Base-by-base conservation (phyloP, 1,140 invertebrate genomes). In the Brachionus angularis region DNA sequence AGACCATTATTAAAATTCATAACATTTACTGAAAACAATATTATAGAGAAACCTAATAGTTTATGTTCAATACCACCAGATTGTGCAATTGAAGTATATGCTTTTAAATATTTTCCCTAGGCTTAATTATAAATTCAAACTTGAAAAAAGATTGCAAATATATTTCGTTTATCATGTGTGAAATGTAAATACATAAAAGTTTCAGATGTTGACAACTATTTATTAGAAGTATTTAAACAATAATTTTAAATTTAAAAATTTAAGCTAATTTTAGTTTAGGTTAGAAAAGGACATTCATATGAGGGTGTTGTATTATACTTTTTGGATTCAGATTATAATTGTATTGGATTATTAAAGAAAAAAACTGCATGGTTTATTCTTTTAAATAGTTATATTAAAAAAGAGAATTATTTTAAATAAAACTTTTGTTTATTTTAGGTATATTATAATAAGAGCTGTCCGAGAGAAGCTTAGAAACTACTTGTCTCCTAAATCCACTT, bases 221-320 rank as follows among this genome's bases (percentile, higher is more conserved):
- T 78, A 72, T 0, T 34, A 27, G 74, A 76, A 73, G 75, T 77
- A 50, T n/a, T 10, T 52, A 36, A 3, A 69, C 23, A n/a, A 12
- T 27, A 71, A 12, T 16, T n/a, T 33, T 21, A 4, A 21, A 36
- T 55, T 39, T 39, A 33, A n/a, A 31, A 42, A 47, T 61, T 42
- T 16, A 73, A 64, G 34, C 10, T 21, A 53, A 49, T 52, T 73
- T 12, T 72, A 44, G 52, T 73, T 21, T 52, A 81, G 79, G 77
- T 83, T 27, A 76, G 83, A 49, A 62, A 73, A 53, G 79, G 78
- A 5, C 77, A 77, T 69, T 75, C 78, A 33, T 78, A 76, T 72
- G 83, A 84, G 75, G 83, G 83, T 5, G 79, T 81, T 73, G 83
- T 84, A 2, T 72, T 84, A 14, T 84, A 82, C 75, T 84, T 83